Evolutionary conservation across 2,888 invertebrate genomes (phyloP), one percentile per base, ranked within the genome.

Genomic region (Spilarctia lutea): DNA sequence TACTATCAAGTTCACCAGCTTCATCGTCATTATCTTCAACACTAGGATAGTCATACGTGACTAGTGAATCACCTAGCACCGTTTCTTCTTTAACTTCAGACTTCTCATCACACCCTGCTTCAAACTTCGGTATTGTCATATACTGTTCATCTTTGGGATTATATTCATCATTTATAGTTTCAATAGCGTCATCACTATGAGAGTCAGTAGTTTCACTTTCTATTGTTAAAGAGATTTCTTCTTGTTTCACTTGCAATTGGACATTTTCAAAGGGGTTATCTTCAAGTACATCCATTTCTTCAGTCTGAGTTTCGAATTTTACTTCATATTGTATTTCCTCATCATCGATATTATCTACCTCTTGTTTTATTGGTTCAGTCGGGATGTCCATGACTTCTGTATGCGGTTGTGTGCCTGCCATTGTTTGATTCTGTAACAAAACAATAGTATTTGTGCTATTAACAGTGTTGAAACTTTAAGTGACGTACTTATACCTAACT

Each of bases 1-100:
- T 94, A 39, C 65, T 67, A 60, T 74, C 73, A 24, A 71, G 18
- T 27, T 27, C 65, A 24, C 65, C 66, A 16, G 16, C 27, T n/a
- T 13, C 56, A 27, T 27, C 60, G 39, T 42, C 63, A 8, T 72
- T 65, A 63, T 94, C 94, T 78, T 92, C 93, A 79, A 91, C 91
- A 73, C 86, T 89, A 0, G 92, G 91, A 83, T 91, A 93, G 73
- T 92, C 92, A 86, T 91, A 92, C 0, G 90, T 85, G 3, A 91
- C 88, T 11, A 90, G 65, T 20, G 87, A 84, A 66, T 90, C 86
- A 24, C 65, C 79, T 65, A 68, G 71, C 35, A 82, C 81, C 13
- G 74, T 82, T 80, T 93, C 93, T 68, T 88, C 84, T 75, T 94
- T 93, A 1, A 93, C 82, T 33, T 85, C 86, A 30, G 78, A 48